These are phyloP conservation scores for Pristionchus maxplancki DNA, from an alignment of 2,888 invertebrate species.

Conservation along the genomic window DNA sequence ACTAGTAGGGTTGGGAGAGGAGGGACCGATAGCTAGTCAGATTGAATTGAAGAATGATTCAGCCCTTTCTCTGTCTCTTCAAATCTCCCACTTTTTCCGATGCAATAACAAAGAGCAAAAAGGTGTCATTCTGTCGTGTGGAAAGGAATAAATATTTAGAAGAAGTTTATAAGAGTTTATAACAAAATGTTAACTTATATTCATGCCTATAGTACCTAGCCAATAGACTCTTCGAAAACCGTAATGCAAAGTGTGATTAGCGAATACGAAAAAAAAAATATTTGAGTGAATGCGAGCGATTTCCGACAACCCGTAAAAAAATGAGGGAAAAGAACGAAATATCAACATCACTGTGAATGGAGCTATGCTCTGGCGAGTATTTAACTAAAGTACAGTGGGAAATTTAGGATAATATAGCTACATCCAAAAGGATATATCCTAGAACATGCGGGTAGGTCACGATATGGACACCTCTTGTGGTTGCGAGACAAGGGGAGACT, in stretches of 20 bases:
- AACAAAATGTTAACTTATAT: background rate
- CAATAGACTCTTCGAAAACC: background rate
- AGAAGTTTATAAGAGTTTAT: background rate
- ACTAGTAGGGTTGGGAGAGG: background rate
- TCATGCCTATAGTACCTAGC: background rate
- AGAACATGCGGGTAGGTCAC: background rate
- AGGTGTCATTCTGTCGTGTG: background rate
- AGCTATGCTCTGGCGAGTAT: background rate
- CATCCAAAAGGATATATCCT: background rate
- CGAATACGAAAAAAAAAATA: background rate
- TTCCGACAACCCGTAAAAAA: background rate
- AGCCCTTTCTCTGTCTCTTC: background rate
- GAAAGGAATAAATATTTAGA: no score
- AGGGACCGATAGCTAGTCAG: background rate
- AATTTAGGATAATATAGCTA: no score
- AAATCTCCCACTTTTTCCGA: background rate
- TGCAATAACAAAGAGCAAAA: background rate
- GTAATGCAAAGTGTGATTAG: background rate
- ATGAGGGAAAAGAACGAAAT: background rate
- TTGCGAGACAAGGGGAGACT: background rate
- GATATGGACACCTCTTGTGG: background rate
- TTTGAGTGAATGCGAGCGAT: conserved; percentile 1
- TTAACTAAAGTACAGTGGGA: background rate
- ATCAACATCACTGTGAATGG: background rate
- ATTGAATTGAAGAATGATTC: background rate